Percentiles rank a stretch among this genome's conserved stretches.
Conservation (phyloP, 2,797 vertebrate genomes). For the Alauda arvensis region DNA sequence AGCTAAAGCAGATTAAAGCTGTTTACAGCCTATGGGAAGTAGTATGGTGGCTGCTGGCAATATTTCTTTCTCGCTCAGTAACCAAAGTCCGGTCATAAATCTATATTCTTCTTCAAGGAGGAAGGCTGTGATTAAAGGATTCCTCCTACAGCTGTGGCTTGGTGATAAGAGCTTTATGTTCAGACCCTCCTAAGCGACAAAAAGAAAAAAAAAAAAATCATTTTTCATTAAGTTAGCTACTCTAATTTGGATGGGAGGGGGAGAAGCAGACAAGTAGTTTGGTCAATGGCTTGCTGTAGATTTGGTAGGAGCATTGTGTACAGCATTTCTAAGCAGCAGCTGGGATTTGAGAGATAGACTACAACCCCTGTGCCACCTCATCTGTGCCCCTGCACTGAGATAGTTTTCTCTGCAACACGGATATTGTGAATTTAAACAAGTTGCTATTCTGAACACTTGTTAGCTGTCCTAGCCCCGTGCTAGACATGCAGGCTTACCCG, state of each 20-base stretch:
- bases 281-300: constrained; percentile 36
- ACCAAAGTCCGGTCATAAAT: constrained; percentile 66
- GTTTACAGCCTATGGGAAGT: constrained; percentile 59
- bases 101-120: constrained; percentile 72
- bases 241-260: constrained; percentile 41
- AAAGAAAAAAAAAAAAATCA: constrained; percentile 57
- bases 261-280: constrained; percentile 31
- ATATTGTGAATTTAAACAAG: constrained; percentile 3
- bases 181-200: constrained; percentile 56
- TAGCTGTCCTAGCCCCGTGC: not conserved
- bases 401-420: not conserved
- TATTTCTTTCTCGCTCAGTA: constrained; percentile 64
- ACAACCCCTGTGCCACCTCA: not conserved
- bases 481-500: not conserved
- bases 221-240: constrained; percentile 58
- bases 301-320: constrained; percentile 14
- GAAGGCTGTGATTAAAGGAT: constrained; percentile 71
- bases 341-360: constrained; percentile 45
- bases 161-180: constrained; percentile 70
- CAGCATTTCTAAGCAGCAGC: constrained; percentile 11
- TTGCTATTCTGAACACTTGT: not conserved
- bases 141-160: constrained; percentile 68
- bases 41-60: constrained; percentile 48
- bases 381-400: not conserved
- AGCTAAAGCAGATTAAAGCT: constrained; percentile 68